Evolutionary conservation across 2,888 invertebrate genomes (phyloP).

Genomic region (Pachliopta kotzebuea): DNA sequence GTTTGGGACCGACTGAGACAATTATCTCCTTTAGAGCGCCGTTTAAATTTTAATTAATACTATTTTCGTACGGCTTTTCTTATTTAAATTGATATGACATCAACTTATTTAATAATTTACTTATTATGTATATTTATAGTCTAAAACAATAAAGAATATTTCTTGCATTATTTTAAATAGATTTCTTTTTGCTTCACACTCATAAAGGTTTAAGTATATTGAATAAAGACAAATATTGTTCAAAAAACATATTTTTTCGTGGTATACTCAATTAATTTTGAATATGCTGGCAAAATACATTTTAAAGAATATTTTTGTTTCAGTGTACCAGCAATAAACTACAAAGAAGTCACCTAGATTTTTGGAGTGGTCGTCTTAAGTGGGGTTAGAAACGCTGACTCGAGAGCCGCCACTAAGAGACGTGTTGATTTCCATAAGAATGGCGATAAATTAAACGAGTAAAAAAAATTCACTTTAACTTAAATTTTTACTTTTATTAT

Average conservation of each 20-base stretch:
- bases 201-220: no score
- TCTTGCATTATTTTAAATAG: not conserved
- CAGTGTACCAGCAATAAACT: conserved; percentile 22
- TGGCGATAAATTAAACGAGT: conserved; percentile 21
- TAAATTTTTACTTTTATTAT: not conserved
- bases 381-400: conserved; percentile 28
- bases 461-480: not conserved
- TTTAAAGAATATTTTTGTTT: conserved; percentile 19
- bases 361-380: conserved; percentile 28
- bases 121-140: not conserved
- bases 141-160: not conserved
- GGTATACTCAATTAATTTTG: no score
- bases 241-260: no score
- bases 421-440: conserved; percentile 29
- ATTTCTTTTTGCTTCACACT: no score
- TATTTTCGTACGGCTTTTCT: not conserved
- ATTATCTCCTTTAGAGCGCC: conserved; percentile 31
- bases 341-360: conserved; percentile 30
- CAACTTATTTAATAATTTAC: not conserved
- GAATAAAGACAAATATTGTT: no score
- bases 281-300: no score
- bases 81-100: not conserved
- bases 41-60: conserved; percentile 19
- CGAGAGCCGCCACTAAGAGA: conserved; percentile 19
- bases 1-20: conserved; percentile 31